Evolutionary conservation across 2,113 vertebrate genomes (phyloP).

Genomic region (Hypanus sabinus): DNA sequence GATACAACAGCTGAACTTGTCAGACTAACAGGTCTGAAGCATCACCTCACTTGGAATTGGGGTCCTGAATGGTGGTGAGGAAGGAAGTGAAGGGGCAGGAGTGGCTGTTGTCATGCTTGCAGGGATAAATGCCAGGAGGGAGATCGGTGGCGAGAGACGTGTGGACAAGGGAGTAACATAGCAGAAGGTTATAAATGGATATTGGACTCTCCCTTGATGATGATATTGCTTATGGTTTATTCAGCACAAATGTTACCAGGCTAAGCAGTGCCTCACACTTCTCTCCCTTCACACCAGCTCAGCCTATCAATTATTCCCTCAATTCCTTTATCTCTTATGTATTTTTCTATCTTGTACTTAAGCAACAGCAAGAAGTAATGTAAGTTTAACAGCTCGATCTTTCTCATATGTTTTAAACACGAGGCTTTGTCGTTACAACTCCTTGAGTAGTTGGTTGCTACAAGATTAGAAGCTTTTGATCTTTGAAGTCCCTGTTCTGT

Average conservation of each 20-base stretch:
- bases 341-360: neutral
- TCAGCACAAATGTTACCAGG: neutral
- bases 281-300: neutral
- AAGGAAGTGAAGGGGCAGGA: too few species aligned
- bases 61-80: too few species aligned
- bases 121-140: too few species aligned
- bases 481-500: neutral
- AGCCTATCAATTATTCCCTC: neutral
- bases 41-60: too few species aligned
- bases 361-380: neutral
- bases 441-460: neutral
- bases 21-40: too few species aligned
- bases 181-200: too few species aligned
- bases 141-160: too few species aligned
- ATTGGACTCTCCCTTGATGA: neutral
- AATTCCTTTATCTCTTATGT: neutral
- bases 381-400: neutral
- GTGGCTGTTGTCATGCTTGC: too few species aligned
- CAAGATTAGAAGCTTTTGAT: neutral
- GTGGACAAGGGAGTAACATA: neutral
- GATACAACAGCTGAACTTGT: too few species aligned
- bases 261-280: neutral
- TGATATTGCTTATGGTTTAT: neutral
- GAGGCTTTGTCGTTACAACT: neutral
- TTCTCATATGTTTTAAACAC: neutral